Evolutionary conservation across 2,797 vertebrate genomes (phyloP).

Genomic region (Acrossocheilus wenchowensis): DNA sequence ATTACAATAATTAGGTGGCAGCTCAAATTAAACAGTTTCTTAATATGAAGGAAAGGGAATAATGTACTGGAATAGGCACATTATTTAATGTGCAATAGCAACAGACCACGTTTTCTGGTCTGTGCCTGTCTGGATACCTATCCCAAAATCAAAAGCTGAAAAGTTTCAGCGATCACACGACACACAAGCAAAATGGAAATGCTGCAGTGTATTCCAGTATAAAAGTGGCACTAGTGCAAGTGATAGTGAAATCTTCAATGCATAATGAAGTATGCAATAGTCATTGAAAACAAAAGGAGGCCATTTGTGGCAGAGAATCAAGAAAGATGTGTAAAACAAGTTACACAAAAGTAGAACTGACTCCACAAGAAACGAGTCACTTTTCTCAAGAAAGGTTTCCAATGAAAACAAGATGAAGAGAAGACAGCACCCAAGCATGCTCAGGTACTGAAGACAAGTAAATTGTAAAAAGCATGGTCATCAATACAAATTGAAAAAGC

Average conservation of each 20-base stretch:
- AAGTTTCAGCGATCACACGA: not conserved
- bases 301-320: not conserved
- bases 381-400: constrained; percentile 17
- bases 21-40: not conserved
- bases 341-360: constrained; percentile 26
- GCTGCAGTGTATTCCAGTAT: not conserved
- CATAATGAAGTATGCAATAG: not conserved
- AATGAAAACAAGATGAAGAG: constrained; percentile 28
- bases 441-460: not conserved
- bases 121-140: not conserved
- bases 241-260: not conserved
- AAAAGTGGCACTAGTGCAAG: constrained; percentile 4
- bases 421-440: constrained; percentile 2
- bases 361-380: not conserved
- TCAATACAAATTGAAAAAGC: not conserved
- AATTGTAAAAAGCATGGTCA: constrained; percentile 2
- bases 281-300: constrained; percentile 6
- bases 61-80: not conserved
- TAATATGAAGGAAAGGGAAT: not conserved
- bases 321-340: constrained; percentile 39
- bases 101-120: not conserved
- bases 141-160: constrained; percentile 12
- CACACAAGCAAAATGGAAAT: not conserved
- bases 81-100: not conserved
- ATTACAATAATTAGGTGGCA: not conserved